phyloP scores from a whole-genome alignment of 2,113 vertebrate species.

The Paradoxurus hermaphroditus region DNA sequence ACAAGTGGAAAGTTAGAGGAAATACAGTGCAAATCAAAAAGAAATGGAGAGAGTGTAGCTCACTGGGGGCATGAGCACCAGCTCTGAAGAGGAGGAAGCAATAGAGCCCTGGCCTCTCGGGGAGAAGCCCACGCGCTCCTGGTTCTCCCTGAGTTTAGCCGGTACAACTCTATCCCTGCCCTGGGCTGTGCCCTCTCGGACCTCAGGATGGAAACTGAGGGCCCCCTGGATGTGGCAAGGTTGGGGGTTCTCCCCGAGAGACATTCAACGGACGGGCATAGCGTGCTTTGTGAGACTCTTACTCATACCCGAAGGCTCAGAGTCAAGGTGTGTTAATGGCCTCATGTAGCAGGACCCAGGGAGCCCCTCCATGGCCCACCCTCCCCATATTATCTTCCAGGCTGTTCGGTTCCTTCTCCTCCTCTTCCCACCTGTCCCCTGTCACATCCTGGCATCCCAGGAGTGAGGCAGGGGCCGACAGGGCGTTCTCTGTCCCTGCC shows the following conservation, averaged over 20 bases:
- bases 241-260: background rate
- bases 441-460: background rate
- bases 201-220: background rate
- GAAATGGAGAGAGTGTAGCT: conserved; percentile 25
- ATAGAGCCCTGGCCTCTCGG: conserved; percentile 1
- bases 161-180: background rate
- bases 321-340: background rate
- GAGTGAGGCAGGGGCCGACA: background rate
- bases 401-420: background rate
- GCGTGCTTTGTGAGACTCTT: background rate
- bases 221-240: too few species aligned
- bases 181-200: background rate
- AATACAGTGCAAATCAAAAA: conserved; percentile 1
- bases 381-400: background rate
- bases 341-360: background rate
- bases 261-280: rapidly evolving
- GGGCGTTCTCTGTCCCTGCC: background rate
- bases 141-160: background rate
- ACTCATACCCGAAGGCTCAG: background rate
- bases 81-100: background rate
- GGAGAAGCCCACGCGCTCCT: background rate
- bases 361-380: background rate
- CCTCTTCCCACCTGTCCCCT: background rate
- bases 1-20: conserved; percentile 52
- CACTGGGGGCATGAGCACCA: background rate